These are phyloP conservation scores for Cataglyphis altisquamis DNA, from an alignment of 2,888 invertebrate genomes.

Conservation along the genomic window DNA sequence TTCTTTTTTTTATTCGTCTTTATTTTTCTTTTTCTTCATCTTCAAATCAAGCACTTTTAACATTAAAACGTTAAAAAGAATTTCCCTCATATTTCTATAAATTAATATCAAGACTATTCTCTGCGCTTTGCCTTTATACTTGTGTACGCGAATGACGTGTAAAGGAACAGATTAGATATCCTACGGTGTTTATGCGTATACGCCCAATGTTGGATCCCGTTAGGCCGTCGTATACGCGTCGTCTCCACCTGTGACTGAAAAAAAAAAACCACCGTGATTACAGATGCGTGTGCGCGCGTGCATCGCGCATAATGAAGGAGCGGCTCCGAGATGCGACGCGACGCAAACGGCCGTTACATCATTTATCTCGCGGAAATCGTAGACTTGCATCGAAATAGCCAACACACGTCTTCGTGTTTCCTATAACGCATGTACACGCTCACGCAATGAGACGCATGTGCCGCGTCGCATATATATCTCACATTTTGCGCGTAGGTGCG, in stretches of 20 bases:
- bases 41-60: neutral
- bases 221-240: conserved; percentile 55
- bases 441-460: neutral
- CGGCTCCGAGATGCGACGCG: conserved; percentile 43
- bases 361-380: conserved; percentile 75
- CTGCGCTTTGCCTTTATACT: neutral
- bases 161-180: conserved; percentile 21
- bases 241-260: conserved; percentile 49
- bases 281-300: conserved; percentile 34
- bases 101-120: neutral
- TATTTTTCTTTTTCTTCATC: neutral
- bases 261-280: conserved; percentile 56
- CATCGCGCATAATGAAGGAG: conserved; percentile 71
- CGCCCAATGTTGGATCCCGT: conserved; percentile 61
- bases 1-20: neutral
- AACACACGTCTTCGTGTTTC: conserved; percentile 45
- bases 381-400: conserved; percentile 71
- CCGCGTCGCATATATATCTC: conserved; percentile 8
- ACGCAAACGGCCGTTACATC: conserved; percentile 67
- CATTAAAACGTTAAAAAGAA: neutral
- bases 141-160: neutral
- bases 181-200: conserved; percentile 32
- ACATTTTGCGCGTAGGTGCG: conserved; percentile 3
- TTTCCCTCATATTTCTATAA: neutral
- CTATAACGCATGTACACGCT: neutral